Evolutionary conservation across 2,888 invertebrate species (phyloP), one percentile per base, ranked within the genome.

Genomic region (Lamellibrachia satsuma): DNA sequence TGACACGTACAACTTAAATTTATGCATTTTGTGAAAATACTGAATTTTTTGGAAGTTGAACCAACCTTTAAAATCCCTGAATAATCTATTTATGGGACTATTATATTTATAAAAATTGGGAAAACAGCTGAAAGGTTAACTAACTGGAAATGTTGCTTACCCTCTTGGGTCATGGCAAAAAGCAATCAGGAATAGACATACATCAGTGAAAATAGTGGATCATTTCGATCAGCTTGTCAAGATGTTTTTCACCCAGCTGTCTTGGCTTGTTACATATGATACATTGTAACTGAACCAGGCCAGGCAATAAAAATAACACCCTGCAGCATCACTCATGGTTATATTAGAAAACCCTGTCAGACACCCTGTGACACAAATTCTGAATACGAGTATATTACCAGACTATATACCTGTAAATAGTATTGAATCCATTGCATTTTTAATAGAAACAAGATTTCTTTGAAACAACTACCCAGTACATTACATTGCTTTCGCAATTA

Each of bases 41-140:
- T 75, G 22, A 75, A 22, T 75, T 75, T 6, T 75, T 15, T 22
- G 3, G 75, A 75, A 22, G 15, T 22, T 22, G 22, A 75, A 75
- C 75, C 75, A 22, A 75, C n/a, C 75, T 75, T 75, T 75, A 22
- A 75, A 75, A 75, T 75, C n/a, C 75, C 75, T 75, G 75, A 75
- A 22, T 75, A 75, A 75, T 75, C 6, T 39, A 39, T 39, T 39
- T 39, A 39, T 39, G 75, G 75, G 22, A 75, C 22, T 22, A 4
- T 75, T 15, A 75, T 75, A 22, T 75, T 22, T 22, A 22, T 15
- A 15, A 75, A 75, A 4, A 3, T 75, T 75, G 22, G 22, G 6
- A 3, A 8, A 57, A 15, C 8, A 22, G n/a, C 75, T 75, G 75
- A 6, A 75, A 75, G 75, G 22, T 4, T n/a, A n/a, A 75, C 75